Percentiles rank a stretch among this genome's conserved stretches.
These are phyloP conservation scores for Theretra japonica DNA, from an alignment of 2,888 invertebrate genomes.

Conservation along the genomic window DNA sequence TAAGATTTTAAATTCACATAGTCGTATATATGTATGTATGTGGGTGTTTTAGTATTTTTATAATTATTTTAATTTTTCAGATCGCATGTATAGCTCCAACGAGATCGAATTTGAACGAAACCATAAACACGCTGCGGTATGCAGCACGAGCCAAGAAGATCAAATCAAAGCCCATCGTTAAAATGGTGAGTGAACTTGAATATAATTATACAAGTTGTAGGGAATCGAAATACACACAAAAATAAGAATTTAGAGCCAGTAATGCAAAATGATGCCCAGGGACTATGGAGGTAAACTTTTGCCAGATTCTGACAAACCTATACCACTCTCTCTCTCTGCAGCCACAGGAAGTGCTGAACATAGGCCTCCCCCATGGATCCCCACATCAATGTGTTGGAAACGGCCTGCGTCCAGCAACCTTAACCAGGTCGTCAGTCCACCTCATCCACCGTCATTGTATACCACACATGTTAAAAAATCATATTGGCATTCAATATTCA, in stretches of 20 bases:
- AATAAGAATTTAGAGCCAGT: neutral
- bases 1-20: slow-evolving; percentile 60
- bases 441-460: no score
- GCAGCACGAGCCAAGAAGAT: slow-evolving; percentile 97
- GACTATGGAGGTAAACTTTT: no score
- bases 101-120: slow-evolving; percentile 93
- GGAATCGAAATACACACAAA: neutral
- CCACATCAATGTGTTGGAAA: no score
- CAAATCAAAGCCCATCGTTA: slow-evolving; percentile 95
- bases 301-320: no score
- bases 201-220: neutral
- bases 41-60: neutral
- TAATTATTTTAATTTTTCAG: slow-evolving; percentile 71
- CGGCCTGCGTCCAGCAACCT: no score
- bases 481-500: no score
- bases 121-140: slow-evolving; percentile 95
- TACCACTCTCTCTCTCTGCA: no score
- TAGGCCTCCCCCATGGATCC: no score
- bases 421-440: no score
- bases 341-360: no score
- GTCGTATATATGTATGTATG: neutral
- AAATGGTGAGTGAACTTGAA: slow-evolving; percentile 87
- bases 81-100: slow-evolving; percentile 98
- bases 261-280: neutral
- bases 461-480: no score